phyloP scores from a whole-genome alignment of 2,888 invertebrate genomes.

The Andrena flavipes region DNA sequence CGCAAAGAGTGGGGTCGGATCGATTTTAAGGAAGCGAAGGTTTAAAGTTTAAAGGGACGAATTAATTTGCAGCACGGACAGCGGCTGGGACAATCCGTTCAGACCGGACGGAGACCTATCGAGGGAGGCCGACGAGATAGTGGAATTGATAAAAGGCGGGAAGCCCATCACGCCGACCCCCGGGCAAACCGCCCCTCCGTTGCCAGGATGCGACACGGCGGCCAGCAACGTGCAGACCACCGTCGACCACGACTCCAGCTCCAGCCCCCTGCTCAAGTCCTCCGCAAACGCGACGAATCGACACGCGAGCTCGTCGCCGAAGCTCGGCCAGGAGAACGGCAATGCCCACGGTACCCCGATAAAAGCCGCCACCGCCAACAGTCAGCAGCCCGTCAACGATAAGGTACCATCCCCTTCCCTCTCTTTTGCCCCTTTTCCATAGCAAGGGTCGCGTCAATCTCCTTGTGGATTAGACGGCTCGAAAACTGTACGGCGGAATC shows the following conservation, averaged over 20 bases:
- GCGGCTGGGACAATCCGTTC: conserved; percentile 99
- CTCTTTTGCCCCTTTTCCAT: background rate
- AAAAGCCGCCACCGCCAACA: conserved; percentile 72
- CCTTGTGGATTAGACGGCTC: background rate
- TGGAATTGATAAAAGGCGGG: conserved; percentile 96
- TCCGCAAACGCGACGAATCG: conserved; percentile 76
- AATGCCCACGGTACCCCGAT: conserved; percentile 82
- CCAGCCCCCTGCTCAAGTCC: conserved; percentile 80
- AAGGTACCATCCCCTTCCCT: conserved; percentile 73
- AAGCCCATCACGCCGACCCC: conserved; percentile 92
- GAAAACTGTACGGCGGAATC: background rate
- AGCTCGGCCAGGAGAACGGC: conserved; percentile 81
- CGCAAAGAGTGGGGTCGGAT: no score
- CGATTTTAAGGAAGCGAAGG: background rate
- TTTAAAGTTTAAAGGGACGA: background rate
- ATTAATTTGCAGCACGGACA: conserved; percentile 91
- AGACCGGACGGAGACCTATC: conserved; percentile 98
- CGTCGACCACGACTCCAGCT: conserved; percentile 80
- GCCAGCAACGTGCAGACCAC: conserved; percentile 69
- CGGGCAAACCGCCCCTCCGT: conserved; percentile 85
- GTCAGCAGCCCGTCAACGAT: conserved; percentile 81
- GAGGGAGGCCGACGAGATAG: conserved; percentile 97
- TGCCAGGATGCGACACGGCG: conserved; percentile 85
- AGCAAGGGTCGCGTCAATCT: background rate
- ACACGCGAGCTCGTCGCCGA: conserved; percentile 73